phyloP scores from a whole-genome alignment of 2,797 vertebrate species.

The Helarctos malayanus region DNA sequence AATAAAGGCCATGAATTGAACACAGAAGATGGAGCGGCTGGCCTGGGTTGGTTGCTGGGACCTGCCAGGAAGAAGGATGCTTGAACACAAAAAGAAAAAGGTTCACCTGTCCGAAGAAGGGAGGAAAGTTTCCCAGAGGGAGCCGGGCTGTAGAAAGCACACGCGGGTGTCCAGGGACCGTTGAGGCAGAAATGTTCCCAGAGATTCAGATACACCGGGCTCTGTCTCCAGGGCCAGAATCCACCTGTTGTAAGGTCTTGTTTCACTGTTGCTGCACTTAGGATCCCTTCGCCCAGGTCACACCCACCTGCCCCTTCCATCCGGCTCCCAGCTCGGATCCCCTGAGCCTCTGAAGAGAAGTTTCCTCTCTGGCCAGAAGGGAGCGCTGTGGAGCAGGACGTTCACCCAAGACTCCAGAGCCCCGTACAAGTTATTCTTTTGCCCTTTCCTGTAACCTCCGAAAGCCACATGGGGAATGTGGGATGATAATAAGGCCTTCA shows the following conservation, averaged over 20 bases:
- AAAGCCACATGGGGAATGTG: rapidly evolving
- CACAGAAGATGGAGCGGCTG: not conserved
- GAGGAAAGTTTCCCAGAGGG: not conserved
- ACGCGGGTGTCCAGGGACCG: rapidly evolving
- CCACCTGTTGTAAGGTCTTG: not conserved
- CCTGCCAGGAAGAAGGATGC: not conserved
- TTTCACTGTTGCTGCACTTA: not conserved
- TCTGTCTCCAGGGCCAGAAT: not conserved
- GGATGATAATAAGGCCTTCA: rapidly evolving
- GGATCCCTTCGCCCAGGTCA: rapidly evolving
- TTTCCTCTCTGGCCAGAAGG: slow-evolving; percentile 29
- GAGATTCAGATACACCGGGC: not conserved
- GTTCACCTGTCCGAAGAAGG: not conserved
- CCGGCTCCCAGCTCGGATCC: rapidly evolving
- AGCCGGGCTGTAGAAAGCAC: rapidly evolving
- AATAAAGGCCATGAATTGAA: not conserved
- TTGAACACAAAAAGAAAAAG: too few species aligned
- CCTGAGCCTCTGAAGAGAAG: rapidly evolving
- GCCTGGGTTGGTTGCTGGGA: rapidly evolving
- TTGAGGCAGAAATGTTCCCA: not conserved
- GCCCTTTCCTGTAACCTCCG: not conserved
- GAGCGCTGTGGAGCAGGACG: not conserved
- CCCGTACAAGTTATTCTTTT: rapidly evolving
- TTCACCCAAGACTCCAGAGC: rapidly evolving
- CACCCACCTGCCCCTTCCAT: rapidly evolving